Base-by-base conservation (phyloP, 2,797 vertebrate species). In the Xyrichtys novacula region DNA sequence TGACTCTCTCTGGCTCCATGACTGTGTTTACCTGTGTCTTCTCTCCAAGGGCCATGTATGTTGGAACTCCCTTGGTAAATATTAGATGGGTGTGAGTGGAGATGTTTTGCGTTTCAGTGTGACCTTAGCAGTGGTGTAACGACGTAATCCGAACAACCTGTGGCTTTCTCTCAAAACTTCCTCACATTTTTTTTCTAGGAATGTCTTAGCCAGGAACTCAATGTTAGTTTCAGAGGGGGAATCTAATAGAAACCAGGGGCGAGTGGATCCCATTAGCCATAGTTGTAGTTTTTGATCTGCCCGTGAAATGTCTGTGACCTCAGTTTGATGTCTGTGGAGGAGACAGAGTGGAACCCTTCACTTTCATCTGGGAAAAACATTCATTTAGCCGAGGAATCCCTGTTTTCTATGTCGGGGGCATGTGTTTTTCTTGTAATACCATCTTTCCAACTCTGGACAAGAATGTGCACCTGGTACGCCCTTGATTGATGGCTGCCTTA, bases 51-150 rank as follows among this genome's bases (percentile, higher is more conserved):
- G 40, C 68, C 76, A 76, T 65, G 69, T 83, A 75, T 85, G 84
- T 67, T 82, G 60, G 26, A 83, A 81, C 87, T 86, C 86, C 88
- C 55, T 82, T 17, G 74, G 75, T 89, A 87, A 91, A 91, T 79
- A 89, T 59, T 50, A 34, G 29, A 39, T 64, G 54, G 32, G 56
- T 69, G 73, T 71, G 52, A 77, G 65, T 76, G 34, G 26, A 62
- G 54, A 71, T 49, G 56, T 81, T 87, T 80, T 83, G 65, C 83
- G 74, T 79, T 58, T 34, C 56, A 43, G 47, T 39, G 14, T 64
- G 69, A 75, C 77, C 67, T 81, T 57, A 36, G 57, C 20, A 5
- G 6, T 65, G 44, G 11, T 72, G 46, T 44, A 68, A 71, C 34
- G n/a, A 78, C 47, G 61, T 66, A 56, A 81, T 75, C 61, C 46